Evolutionary conservation across 2,113 vertebrate genomes (phyloP), one percentile per base, ranked within the genome.

Genomic region (Paramormyrops kingsleyae): DNA sequence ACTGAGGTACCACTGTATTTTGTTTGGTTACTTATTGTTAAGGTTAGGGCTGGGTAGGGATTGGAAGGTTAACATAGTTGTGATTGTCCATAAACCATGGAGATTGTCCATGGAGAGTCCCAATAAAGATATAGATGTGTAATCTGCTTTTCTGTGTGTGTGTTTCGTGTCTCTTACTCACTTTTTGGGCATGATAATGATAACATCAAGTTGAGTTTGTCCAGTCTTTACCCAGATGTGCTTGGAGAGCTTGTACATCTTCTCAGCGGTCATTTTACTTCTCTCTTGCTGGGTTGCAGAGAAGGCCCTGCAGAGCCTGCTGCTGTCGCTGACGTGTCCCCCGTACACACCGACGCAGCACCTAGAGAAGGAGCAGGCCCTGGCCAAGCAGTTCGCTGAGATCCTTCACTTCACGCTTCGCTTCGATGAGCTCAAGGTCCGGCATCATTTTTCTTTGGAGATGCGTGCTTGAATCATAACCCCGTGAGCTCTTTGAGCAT

Each of bases 331-430:
- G 92, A 99, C 99, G 0, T 98, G 97, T 91, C 97, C 99, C 0
- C 97, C 98, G 3, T 97, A 97, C 84, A 98, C 98, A 0, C 98
- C 99, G 56, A 99, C 97, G 47, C 98, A 99, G 91, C 99, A 99
- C 92, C 95, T 99, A 95, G 99, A 99, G 95, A 96, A 97, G 87
- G 98, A 99, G 90, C 99, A 99, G 92, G 99, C 99, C 3, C 94
- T 99, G 88, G 99, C 99, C 0, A 99, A 99, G 94, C 98, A 99
- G 93, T 99, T 99, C 27, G 99, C 99, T 0, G 98, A 99, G 94
- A 99, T 99, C 92, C 95, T 99, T 24, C 99, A 99, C 95, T 99
- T 99, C 93, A 99, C 99, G 0, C 97, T 99, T 46, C 97, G 98
- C 90, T 99, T 99, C 7, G 98, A 99, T 91, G 99, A 99, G 89